These are phyloP conservation scores for Acromyrmex charruanus DNA, from an alignment of 1,140 invertebrate species.

Conservation along the genomic window DNA sequence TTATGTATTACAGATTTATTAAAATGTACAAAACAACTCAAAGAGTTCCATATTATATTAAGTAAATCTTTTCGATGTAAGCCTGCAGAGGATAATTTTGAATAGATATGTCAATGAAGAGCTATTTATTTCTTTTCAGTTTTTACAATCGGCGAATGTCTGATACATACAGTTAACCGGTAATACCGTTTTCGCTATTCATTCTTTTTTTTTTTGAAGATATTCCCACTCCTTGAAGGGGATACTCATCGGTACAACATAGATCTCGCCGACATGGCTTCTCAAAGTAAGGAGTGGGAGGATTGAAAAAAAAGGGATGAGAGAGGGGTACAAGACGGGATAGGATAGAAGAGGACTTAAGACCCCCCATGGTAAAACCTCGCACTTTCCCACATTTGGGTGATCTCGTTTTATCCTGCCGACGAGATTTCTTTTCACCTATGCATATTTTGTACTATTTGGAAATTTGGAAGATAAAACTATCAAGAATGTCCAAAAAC, in stretches of 20 bases:
- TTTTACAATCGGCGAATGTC: background rate
- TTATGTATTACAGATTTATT: background rate
- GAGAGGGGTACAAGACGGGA: conserved; percentile 73
- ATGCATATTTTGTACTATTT: conserved; percentile 76
- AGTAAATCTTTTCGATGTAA: background rate
- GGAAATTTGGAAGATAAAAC: conserved; percentile 46
- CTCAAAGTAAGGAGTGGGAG: conserved; percentile 74
- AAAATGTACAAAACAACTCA: conserved; percentile 53
- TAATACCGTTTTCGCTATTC: background rate
- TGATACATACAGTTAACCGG: background rate
- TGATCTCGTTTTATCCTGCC: conserved; percentile 86
- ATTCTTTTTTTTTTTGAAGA: background rate
- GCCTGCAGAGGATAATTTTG: background rate
- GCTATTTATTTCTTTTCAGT: background rate
- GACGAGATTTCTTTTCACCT: conserved; percentile 81
- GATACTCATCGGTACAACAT: conserved; percentile 5
- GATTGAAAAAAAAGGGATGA: conserved; percentile 73
- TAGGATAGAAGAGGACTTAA: conserved; percentile 78
- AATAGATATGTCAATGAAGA: background rate
- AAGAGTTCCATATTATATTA: conserved; percentile 61
- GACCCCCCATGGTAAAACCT: conserved; percentile 85
- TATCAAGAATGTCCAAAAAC: conserved; percentile 14
- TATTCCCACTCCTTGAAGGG: background rate
- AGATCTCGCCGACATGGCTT: conserved; percentile 31
- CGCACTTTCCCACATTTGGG: conserved; percentile 86